These are phyloP conservation scores for Irena cyanogastra DNA, from an alignment of 2,113 vertebrate genomes.

Conservation along the genomic window DNA sequence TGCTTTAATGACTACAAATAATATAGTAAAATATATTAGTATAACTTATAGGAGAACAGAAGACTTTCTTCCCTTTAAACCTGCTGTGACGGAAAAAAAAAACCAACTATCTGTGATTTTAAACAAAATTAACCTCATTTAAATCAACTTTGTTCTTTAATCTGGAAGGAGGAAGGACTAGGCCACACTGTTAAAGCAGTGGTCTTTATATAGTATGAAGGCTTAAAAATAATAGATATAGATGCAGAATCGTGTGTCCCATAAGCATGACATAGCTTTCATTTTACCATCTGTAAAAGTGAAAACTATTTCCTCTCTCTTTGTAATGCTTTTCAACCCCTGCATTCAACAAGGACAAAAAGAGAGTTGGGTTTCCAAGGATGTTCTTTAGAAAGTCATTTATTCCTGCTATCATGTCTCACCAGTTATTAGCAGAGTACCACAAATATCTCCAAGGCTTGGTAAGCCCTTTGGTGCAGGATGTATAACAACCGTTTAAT, in stretches of 20 bases:
- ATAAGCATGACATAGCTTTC: neutral
- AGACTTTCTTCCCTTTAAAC: neutral
- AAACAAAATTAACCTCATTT: neutral
- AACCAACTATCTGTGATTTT: fast-evolving
- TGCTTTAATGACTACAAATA: neutral
- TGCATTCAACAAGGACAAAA: neutral
- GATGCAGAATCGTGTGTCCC: neutral
- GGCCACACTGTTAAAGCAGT: neutral
- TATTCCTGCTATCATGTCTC: neutral
- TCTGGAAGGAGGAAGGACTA: neutral
- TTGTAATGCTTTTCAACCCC: neutral
- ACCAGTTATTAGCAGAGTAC: neutral
- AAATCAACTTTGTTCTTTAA: neutral
- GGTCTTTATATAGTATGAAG: neutral
- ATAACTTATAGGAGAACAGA: neutral
- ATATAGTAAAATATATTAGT: neutral
- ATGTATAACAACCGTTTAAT: neutral
- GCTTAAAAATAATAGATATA: neutral
- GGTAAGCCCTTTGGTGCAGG: neutral
- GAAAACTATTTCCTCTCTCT: neutral
- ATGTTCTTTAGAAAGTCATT: neutral
- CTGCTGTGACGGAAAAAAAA: neutral
- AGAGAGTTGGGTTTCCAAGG: neutral
- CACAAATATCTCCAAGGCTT: neutral
- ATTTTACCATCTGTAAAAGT: neutral